phyloP scores from a whole-genome alignment of 2,113 vertebrate genomes.

The Siphamia tubifer region DNA sequence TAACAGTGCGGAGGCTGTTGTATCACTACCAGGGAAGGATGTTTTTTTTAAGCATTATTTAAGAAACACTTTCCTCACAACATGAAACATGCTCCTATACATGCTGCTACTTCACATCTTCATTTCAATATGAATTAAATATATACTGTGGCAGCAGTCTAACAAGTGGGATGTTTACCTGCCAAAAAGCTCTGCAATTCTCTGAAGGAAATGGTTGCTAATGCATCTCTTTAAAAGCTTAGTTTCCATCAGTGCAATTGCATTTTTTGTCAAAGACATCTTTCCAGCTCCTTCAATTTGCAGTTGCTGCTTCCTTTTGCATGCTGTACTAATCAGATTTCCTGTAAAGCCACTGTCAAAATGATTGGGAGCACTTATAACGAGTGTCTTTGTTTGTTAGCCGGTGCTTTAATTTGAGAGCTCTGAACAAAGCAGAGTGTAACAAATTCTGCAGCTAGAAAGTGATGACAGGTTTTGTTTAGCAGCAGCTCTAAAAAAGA shows the following conservation, averaged over 20 bases:
- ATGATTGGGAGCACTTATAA: constrained; percentile 13
- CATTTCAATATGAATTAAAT: background rate
- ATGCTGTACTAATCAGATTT: constrained; percentile 27
- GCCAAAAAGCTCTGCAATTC: background rate
- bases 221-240: background rate
- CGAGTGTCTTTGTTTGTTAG: constrained; percentile 33
- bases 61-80: too few species aligned
- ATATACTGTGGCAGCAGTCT: background rate
- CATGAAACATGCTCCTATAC: background rate
- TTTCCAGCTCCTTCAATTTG: background rate
- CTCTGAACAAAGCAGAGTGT: background rate
- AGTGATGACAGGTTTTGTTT: constrained; percentile 16
- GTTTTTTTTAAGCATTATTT: too few species aligned
- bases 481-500: background rate
- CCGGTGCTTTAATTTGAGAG: constrained; percentile 40
- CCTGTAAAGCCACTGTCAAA: constrained; percentile 13
- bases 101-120: background rate
- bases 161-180: background rate
- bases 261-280: background rate
- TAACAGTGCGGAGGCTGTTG: background rate
- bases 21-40: background rate
- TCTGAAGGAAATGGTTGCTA: background rate
- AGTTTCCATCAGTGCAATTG: background rate
- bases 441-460: constrained; percentile 1
- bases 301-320: background rate